Conservation (phyloP, 1,140 invertebrate species). For the Euura saliciscinereae region DNA sequence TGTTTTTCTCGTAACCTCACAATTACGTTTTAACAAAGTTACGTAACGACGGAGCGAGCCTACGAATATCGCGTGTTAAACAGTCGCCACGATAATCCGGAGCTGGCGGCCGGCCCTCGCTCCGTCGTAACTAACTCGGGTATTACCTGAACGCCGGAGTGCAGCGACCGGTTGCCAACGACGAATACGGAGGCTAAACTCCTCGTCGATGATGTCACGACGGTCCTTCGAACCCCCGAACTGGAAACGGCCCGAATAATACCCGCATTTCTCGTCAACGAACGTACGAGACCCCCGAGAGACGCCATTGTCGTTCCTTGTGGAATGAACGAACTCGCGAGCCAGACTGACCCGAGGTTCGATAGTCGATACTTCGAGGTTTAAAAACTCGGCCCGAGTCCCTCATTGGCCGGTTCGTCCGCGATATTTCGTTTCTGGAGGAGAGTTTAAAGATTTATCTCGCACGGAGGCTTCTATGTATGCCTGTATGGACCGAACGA, state of each 20-base stretch:
- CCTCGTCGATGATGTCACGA: slow-evolving; percentile 15
- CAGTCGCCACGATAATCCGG: not conserved
- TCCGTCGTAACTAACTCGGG: not conserved
- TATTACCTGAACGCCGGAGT: slow-evolving; percentile 38
- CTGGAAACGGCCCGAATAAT: slow-evolving; percentile 30
- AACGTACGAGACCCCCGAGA: slow-evolving; percentile 30
- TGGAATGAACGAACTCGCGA: not conserved
- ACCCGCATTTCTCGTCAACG: slow-evolving; percentile 39
- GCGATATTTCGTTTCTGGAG: too few relatives aligned
- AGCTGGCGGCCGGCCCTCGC: not conserved
- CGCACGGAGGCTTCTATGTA: too few relatives aligned
- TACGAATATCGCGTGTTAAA: not conserved
- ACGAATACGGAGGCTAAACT: slow-evolving; percentile 26
- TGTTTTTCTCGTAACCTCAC: slow-evolving; percentile 5
- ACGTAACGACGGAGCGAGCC: not conserved
- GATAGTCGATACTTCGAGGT: too few relatives aligned
- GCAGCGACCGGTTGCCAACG: slow-evolving; percentile 14
- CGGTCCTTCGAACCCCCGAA: slow-evolving; percentile 17
- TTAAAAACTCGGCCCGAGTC: too few relatives aligned
- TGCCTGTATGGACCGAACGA: too few relatives aligned
- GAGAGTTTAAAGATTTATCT: too few relatives aligned
- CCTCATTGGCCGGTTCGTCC: too few relatives aligned
- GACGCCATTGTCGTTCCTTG: slow-evolving; percentile 42
- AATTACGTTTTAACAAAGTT: not conserved
- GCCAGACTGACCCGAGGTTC: too few relatives aligned